Evolutionary conservation across 2,113 vertebrate genomes (phyloP), one percentile per base, ranked within the genome.

Genomic region (Myodes glareolus): DNA sequence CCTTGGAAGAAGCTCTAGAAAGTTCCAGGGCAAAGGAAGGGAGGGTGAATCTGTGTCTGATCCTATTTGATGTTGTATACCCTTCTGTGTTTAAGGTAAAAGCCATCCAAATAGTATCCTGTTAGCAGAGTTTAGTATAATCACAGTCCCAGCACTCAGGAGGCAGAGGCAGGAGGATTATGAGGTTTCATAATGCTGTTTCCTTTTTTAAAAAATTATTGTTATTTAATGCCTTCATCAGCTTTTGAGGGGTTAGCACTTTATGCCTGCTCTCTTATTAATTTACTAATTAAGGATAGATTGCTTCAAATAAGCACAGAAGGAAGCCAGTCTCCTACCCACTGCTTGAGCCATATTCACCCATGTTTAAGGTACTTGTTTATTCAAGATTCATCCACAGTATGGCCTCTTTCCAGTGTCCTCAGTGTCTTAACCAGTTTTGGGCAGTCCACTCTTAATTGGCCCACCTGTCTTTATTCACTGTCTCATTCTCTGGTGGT

Each of bases 251-350:
- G 84, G 96, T 76, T 36, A 84, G 87, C 84, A 87, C 95, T 82
- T 94, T 82, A 17, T n/a, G 68, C 1, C 55, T 93, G 58, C 27
- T 47, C 29, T 94, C 92, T 97, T 95, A 33, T 92, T 84, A 72
- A 55, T 86, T n/a, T 75, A 29, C 90, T 84, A 72, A 39, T 45
- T 52, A 85, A 58, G 76, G 65, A 76, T 47, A 67, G 36, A 45
- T 3, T 72, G 81, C 7, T 86, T 90, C 29, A 33, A 76, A 25
- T 58, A 52, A 92, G 25, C 42, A 45, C 5, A 67, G n/a, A 31
- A 29, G 7, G 45, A 92, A 63, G 55, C 23, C 61, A 58, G 14
- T 42, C 67, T 81, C 89, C 50, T 42, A 11, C 9, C 1, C 25
- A 78, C 1, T 5, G 4, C 0, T 17, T 61, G 72, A 84, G 42